phyloP scores from a whole-genome alignment of 2,797 vertebrate species.

The Heterohyrax brucei region DNA sequence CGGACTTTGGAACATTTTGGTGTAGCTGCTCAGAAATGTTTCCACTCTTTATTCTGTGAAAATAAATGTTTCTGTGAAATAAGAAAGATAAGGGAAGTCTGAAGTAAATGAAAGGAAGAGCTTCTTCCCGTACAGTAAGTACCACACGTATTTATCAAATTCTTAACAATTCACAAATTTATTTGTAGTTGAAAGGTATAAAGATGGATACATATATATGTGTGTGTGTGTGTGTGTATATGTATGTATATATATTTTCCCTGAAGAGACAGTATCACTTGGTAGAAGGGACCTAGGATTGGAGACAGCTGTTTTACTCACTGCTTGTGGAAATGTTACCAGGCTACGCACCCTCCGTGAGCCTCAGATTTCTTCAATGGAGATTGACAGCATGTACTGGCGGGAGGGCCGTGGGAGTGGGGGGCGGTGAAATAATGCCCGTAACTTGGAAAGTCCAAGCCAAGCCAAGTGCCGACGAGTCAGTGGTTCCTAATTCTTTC shows the following conservation, averaged over 20 bases:
- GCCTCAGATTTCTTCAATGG: neutral
- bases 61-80: neutral
- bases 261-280: neutral
- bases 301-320: neutral
- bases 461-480: too few species aligned
- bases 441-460: too few species aligned
- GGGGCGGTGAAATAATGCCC: neutral
- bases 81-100: neutral
- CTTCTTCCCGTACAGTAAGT: accelerated
- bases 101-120: neutral
- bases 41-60: neutral
- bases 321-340: neutral
- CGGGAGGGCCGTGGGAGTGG: accelerated
- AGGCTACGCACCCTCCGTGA: too few species aligned
- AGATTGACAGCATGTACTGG: neutral
- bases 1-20: neutral
- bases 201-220: neutral
- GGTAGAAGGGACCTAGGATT: neutral
- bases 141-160: accelerated
- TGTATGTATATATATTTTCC: neutral
- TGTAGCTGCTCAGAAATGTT: accelerated
- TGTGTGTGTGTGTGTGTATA: too few species aligned
- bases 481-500: accelerated
- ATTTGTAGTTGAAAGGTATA: too few species aligned
- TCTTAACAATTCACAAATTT: neutral